Conservation (phyloP, 2,113 vertebrate genomes). For the Salvator merianae region DNA sequence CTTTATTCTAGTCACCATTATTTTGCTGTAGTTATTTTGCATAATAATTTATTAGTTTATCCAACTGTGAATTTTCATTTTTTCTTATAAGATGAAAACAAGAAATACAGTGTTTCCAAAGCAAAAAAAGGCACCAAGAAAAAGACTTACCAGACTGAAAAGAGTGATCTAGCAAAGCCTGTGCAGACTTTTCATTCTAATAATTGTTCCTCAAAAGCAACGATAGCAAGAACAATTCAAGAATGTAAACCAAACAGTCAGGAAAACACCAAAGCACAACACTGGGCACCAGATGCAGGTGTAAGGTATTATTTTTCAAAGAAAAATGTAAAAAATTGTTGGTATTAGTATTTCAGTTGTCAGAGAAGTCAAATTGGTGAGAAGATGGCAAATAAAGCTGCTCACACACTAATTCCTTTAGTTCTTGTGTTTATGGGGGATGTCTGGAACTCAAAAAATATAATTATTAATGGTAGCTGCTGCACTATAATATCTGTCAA, state of each 20-base stretch:
- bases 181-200: neutral
- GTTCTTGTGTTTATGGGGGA: too few species aligned
- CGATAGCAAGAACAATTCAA: neutral
- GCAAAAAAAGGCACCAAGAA: conserved; percentile 18
- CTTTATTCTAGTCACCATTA: neutral
- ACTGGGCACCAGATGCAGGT: rapidly evolving
- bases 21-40: neutral
- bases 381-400: neutral
- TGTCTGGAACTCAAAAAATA: too few species aligned
- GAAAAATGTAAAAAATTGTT: neutral
- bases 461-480: too few species aligned
- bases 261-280: neutral
- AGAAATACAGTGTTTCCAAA: neutral
- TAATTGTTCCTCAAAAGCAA: neutral
- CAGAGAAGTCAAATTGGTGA: neutral
- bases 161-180: rapidly evolving
- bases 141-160: rapidly evolving
- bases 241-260: rapidly evolving
- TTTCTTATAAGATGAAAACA: conserved; percentile 33
- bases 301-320: conserved; percentile 6
- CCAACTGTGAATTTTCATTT: neutral
- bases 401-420: neutral
- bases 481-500: too few species aligned
- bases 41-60: rapidly evolving
- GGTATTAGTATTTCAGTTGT: rapidly evolving